Evolutionary conservation across 2,888 invertebrate species (phyloP).

Genomic region (Clostera curtula): DNA sequence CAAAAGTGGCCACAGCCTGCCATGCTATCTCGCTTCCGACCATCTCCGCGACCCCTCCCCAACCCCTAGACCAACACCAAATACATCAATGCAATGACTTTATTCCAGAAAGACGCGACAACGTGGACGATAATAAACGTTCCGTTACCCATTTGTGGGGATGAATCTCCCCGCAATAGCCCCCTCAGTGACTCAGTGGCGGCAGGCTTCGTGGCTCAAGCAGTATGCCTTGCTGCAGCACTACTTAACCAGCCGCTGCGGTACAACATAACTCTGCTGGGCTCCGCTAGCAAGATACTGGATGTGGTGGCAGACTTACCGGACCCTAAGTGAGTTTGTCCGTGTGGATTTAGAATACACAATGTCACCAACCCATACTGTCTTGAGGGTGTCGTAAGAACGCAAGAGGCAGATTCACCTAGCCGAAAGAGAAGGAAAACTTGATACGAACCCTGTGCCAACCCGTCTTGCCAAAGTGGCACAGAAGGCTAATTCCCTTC

Average conservation of each 20-base stretch:
- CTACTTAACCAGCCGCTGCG: constrained; percentile 90
- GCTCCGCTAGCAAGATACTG: constrained; percentile 86
- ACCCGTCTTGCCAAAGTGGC: too few relatives aligned
- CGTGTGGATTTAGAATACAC: background rate
- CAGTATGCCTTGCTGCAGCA: constrained; percentile 85
- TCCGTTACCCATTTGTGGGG: constrained; percentile 51
- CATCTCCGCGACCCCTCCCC: too few relatives aligned
- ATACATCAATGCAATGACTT: too few relatives aligned
- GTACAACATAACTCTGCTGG: constrained; percentile 86
- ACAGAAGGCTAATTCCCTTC: too few relatives aligned
- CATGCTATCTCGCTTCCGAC: too few relatives aligned
- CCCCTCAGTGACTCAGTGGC: constrained; percentile 86
- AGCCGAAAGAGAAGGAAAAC: too few relatives aligned
- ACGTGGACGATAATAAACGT: constrained; percentile 51
- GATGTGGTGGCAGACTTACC: constrained; percentile 79
- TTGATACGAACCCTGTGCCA: too few relatives aligned
- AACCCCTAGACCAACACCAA: too few relatives aligned
- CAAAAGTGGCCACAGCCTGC: too few relatives aligned
- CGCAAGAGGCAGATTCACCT: too few relatives aligned
- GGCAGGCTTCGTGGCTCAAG: constrained; percentile 89
- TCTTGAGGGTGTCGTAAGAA: too few relatives aligned
- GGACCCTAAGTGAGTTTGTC: constrained; percentile 53
- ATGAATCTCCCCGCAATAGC: constrained; percentile 35
- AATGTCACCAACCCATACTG: too few relatives aligned
- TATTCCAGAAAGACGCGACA: constrained; percentile 40